Percentiles rank a stretch among this genome's conserved stretches.
These are phyloP conservation scores for Lepus timidus DNA, from an alignment of 2,113 vertebrate genomes.

Conservation along the genomic window DNA sequence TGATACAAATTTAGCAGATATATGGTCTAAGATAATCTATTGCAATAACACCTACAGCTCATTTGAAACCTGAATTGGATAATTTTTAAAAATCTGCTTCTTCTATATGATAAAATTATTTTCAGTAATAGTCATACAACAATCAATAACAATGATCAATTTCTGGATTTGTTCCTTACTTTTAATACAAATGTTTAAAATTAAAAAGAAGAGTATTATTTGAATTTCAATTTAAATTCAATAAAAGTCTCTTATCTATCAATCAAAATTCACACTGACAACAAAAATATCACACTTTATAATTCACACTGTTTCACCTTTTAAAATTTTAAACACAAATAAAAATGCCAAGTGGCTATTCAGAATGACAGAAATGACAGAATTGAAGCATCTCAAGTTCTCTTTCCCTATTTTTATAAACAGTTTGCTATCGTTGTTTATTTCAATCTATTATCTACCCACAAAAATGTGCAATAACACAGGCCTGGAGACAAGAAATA, in stretches of 20 bases:
- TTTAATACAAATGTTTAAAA: slow-evolving; percentile 21
- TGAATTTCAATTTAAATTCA: background rate
- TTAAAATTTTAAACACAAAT: slow-evolving; percentile 24
- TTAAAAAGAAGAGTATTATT: background rate
- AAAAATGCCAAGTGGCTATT: background rate
- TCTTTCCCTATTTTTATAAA: slow-evolving; percentile 5
- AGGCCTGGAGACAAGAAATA: background rate
- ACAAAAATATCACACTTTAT: background rate
- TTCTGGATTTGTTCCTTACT: background rate
- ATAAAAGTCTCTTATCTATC: background rate
- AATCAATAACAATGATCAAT: background rate
- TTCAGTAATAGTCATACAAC: background rate
- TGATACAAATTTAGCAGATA: background rate
- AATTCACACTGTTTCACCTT: background rate
- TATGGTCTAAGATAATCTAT: background rate
- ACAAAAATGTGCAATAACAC: background rate
- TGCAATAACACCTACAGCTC: background rate
- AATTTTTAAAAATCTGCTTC: background rate
- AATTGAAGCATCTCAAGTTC: background rate
- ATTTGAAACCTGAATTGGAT: background rate
- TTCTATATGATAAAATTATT: slow-evolving; percentile 1
- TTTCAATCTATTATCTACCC: background rate
- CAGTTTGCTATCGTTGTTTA: background rate
- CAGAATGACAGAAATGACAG: background rate
- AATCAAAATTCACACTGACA: background rate